phyloP scores from a whole-genome alignment of 2,113 vertebrate genomes.

The Notiomystis cincta region DNA sequence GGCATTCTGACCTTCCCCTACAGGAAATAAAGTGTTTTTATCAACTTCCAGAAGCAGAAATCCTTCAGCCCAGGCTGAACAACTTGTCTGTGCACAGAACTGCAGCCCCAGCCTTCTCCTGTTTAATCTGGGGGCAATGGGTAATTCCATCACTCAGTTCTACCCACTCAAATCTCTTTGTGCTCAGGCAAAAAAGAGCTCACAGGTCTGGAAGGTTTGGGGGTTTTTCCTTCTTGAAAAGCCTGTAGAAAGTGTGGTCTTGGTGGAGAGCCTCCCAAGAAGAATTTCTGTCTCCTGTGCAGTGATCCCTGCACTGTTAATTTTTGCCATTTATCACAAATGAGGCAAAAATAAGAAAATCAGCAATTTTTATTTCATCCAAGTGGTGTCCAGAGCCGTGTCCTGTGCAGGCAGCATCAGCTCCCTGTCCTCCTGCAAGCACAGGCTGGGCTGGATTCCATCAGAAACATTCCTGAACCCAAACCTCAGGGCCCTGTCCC shows the following conservation, averaged over 20 bases:
- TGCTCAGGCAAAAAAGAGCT: neutral
- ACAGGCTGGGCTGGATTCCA: neutral
- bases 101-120: neutral
- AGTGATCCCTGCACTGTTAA: neutral
- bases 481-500: neutral
- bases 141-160: neutral
- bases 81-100: neutral
- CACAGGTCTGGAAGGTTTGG: too few species aligned
- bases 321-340: neutral
- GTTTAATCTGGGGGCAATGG: neutral
- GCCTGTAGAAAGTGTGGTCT: neutral
- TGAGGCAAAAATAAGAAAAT: neutral
- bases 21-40: neutral
- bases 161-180: neutral
- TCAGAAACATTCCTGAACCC: too few species aligned
- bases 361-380: neutral
- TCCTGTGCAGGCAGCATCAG: neutral
- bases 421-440: neutral
- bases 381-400: neutral
- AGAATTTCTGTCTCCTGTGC: fast-evolving
- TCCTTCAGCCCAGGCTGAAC: neutral
- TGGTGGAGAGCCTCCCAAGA: neutral
- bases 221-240: neutral
- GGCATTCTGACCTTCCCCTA: fast-evolving
- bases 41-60: neutral